Evolutionary conservation across 2,888 invertebrate species (phyloP).

Genomic region (Psylliodes chrysocephalus): DNA sequence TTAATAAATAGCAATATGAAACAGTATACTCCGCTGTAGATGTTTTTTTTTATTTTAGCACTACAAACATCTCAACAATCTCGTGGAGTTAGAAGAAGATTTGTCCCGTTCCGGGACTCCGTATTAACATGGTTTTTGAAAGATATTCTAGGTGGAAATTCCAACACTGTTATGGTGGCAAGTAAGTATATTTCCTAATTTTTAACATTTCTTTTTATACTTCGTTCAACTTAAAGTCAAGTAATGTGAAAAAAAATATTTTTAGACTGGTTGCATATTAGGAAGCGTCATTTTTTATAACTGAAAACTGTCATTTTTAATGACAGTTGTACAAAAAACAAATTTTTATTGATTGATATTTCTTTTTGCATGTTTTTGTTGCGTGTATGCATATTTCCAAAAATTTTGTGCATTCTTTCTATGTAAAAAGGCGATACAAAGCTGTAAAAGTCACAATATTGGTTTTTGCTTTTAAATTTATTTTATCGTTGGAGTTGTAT

Average conservation of each 20-base stretch:
- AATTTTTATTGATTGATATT: background rate
- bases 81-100: conserved; percentile 61
- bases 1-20: conserved; percentile 7
- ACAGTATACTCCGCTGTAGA: too few species aligned
- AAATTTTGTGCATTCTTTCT: background rate
- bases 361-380: conserved; percentile 10
- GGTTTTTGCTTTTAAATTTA: too few species aligned
- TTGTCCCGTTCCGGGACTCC: conserved; percentile 83
- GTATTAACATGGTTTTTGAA: conserved; percentile 84
- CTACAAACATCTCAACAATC: conserved; percentile 59
- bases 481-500: too few species aligned
- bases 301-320: too few species aligned
- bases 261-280: too few species aligned
- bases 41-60: conserved; percentile 57
- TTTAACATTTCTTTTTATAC: too few species aligned
- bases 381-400: background rate
- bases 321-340: background rate
- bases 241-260: too few species aligned
- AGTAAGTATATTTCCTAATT: conserved; percentile 71
- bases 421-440: too few species aligned
- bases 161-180: conserved; percentile 81
- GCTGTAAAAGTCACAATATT: background rate
- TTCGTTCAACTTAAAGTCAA: too few species aligned
- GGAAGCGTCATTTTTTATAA: too few species aligned
- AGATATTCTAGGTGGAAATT: conserved; percentile 83